Base-by-base conservation (phyloP, 2,113 vertebrate species). In the Gymnocephalus cernua region DNA sequence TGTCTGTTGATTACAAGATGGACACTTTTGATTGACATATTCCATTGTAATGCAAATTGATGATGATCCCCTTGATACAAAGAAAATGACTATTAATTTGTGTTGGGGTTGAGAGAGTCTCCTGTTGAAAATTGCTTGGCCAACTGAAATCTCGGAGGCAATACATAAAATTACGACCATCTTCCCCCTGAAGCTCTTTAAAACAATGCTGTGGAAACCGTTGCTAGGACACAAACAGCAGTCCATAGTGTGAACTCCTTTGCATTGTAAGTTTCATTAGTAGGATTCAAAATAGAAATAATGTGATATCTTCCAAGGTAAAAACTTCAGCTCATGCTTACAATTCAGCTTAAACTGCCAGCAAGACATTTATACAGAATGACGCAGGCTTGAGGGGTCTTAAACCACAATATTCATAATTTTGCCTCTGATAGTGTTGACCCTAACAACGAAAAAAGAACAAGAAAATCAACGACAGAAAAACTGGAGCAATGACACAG, bases 191-290 rank as follows among this genome's bases (percentile, higher is more conserved):
- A 80, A 84, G 70, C 84, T 74, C 70, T 86, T 76, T 75, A 62
- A 89, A 83, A 91, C 86, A 85, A 88, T 82, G 63, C 80, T 21
- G 81, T 77, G 80, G 64, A 82, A 89, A 86, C 57, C 1, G 94
- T 95, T 95, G 93, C 93, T 93, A 93, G 91, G 94, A 85, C 94
- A 95, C 94, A 86, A 88, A 89, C 85, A 80, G 76, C 21, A 78
- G 83, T 86, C 72, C 58, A 53, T 35, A 77, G 84, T 74, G 59
- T 80, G 64, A 82, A 44, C 44, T 74, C 71, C 76, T 67, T 35
- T 83, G 56, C 63, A 50, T 78, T 51, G 45, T 4, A 70, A n/a
- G 45, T 59, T 86, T 77, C 62, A 72, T 82, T 67, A 63, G 61
- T 77, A 11, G 27, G 64, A 85, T 64, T 88, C 15, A 75, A 82